A percentile compares a stretch with the other conserved stretches of the same genome.
phyloP scores from a whole-genome alignment of 1,140 invertebrate genomes.

The Orius laevigatus region DNA sequence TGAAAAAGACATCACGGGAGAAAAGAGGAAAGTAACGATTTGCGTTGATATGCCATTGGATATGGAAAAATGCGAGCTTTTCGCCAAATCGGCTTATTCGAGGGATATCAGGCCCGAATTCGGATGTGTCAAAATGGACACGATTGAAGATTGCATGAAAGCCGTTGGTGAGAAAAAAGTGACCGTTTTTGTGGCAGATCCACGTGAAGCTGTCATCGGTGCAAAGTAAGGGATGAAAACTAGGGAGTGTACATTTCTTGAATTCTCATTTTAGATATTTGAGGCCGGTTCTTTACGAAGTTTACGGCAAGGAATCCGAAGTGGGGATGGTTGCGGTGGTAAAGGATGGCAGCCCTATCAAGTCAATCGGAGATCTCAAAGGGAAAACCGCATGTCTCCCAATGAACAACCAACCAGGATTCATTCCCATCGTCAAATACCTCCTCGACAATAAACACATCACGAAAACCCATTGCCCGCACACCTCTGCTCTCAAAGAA shows the following conservation, averaged over 20 bases:
- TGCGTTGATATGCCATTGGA: conserved; percentile 45
- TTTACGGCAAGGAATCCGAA: conserved; percentile 29
- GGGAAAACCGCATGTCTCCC: conserved; percentile 39
- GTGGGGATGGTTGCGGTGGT: conserved; percentile 41
- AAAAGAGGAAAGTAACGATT: conserved; percentile 34
- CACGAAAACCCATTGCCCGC: conserved; percentile 26
- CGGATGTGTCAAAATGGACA: conserved; percentile 39
- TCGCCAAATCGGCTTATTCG: conserved; percentile 48
- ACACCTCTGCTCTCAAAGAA: conserved; percentile 27
- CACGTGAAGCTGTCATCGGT: conserved; percentile 38
- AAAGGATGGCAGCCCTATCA: conserved; percentile 29
- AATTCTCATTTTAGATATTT: conserved; percentile 27
- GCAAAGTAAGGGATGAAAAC: conserved; percentile 28
- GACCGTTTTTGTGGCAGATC: conserved; percentile 44
- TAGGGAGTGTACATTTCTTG: conserved; percentile 5
- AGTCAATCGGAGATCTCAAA: conserved; percentile 28
- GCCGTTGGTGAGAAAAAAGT: conserved; percentile 40
- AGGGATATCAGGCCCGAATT: conserved; percentile 53
- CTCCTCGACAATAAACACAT: conserved; percentile 32
- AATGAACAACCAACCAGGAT: conserved; percentile 27
- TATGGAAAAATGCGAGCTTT: conserved; percentile 44
- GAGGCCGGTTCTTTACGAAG: conserved; percentile 33
- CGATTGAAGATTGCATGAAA: conserved; percentile 44
- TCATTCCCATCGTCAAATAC: conserved; percentile 33
- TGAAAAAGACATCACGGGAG: conserved; percentile 45